A percentile compares a stretch with the other conserved stretches of the same genome.
These are phyloP conservation scores for Aurelia sp. DNA, from an alignment of 30 jellyfish, hydroid and myxozoan genomes.

Conservation along the genomic window DNA sequence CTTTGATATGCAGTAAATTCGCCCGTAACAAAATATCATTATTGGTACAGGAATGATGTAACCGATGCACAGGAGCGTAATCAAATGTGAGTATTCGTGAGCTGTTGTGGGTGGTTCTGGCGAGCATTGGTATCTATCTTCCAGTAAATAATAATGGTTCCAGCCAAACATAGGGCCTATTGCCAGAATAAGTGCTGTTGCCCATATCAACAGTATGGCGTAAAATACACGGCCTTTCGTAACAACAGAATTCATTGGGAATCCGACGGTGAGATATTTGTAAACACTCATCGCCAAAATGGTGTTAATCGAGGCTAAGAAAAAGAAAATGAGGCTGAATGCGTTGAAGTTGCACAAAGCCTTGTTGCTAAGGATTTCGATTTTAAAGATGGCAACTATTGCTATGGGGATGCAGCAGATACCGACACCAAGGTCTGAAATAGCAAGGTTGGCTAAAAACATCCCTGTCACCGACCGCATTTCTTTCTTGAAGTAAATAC, in stretches of 20 bases:
- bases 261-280: constrained; percentile 56
- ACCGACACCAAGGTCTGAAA: constrained; percentile 75
- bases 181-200: constrained; percentile 58
- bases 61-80: constrained; percentile 52
- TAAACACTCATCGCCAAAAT: constrained; percentile 64
- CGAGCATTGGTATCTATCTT: constrained; percentile 75
- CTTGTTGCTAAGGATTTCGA: constrained; percentile 18
- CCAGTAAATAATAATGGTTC: constrained; percentile 58
- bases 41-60: constrained; percentile 48
- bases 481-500: constrained; percentile 49
- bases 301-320: constrained; percentile 65
- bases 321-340: constrained; percentile 55
- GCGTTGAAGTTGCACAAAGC: constrained; percentile 61
- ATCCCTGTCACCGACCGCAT: constrained; percentile 66
- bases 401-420: constrained; percentile 69
- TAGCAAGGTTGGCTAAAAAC: constrained; percentile 54
- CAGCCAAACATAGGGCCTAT: constrained; percentile 88
- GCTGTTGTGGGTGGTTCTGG: constrained; percentile 31
- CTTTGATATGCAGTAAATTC: constrained; percentile 53
- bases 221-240: constrained; percentile 22
- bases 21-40: constrained; percentile 64
- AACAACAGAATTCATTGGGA: constrained; percentile 20
- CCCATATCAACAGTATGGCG: constrained; percentile 51
- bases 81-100: constrained; percentile 28
- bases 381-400: constrained; percentile 50